phyloP scores from a whole-genome alignment of 92 coral and sea anemone genomes.

The Anthopleura xanthogrammica region DNA sequence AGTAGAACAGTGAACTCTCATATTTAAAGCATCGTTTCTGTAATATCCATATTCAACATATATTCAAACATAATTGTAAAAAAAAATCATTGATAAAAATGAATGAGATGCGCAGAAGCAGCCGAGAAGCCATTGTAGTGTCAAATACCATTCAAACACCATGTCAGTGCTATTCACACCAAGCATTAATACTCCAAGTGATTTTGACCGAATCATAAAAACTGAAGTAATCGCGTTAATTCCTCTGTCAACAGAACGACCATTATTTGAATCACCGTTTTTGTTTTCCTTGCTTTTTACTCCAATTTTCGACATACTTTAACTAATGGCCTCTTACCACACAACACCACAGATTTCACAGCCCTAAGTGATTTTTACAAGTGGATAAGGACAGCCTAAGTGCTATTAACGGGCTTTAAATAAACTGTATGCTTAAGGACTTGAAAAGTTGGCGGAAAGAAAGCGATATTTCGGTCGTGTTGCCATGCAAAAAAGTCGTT shows the following conservation, averaged over 20 bases:
- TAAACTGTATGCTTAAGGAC: not conserved
- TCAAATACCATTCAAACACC: not conserved
- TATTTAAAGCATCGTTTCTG: too few species aligned
- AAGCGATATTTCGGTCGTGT: not conserved
- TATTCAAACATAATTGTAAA: too few species aligned
- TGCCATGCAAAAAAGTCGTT: not conserved
- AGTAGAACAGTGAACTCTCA: too few species aligned
- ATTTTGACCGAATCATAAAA: not conserved
- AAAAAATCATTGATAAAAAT: too few species aligned
- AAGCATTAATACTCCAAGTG: not conserved
- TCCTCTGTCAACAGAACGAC: not conserved
- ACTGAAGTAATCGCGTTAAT: not conserved
- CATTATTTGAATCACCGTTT: not conserved
- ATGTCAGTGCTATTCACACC: not conserved
- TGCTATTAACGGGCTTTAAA: not conserved
- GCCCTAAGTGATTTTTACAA: not conserved
- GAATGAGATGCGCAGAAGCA: not conserved
- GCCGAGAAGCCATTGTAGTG: not conserved
- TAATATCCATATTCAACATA: too few species aligned
- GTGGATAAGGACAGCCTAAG: not conserved
- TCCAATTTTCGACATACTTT: not conserved
- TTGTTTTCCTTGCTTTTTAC: not conserved
- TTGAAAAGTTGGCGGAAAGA: not conserved
- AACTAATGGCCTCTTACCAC: not conserved
- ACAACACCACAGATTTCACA: not conserved